These are phyloP conservation scores for Dendrolimus pini DNA, from an alignment of 2,888 invertebrate genomes.

Conservation along the genomic window DNA sequence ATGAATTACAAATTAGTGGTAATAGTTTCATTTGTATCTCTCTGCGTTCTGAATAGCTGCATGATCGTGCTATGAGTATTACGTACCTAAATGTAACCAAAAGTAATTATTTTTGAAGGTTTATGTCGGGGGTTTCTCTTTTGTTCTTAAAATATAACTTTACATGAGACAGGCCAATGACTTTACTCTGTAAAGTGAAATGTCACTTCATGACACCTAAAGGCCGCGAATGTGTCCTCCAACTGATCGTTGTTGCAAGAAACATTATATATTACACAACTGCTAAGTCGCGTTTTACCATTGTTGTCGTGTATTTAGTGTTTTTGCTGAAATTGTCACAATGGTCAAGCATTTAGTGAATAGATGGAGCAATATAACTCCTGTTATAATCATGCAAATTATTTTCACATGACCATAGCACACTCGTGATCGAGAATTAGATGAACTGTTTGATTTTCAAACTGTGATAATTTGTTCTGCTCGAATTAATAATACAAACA, in stretches of 20 bases:
- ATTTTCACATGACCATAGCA: neutral
- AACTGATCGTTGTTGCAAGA: slow-evolving; percentile 20
- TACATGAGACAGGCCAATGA: neutral
- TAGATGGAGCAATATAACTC: neutral
- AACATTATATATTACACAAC: slow-evolving; percentile 25
- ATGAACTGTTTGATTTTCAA: no score
- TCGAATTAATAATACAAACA: no score
- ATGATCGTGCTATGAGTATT: neutral
- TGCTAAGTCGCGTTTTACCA: slow-evolving; percentile 17
- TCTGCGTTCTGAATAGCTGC: no score
- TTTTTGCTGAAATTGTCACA: slow-evolving; percentile 18
- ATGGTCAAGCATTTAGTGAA: slow-evolving; percentile 10
- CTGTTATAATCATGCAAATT: neutral
- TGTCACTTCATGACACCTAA: slow-evolving; percentile 23
- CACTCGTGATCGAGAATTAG: no score
- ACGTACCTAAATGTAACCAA: neutral
- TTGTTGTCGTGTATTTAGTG: slow-evolving; percentile 23
- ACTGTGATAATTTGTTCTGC: no score
- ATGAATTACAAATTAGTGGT: slow-evolving; percentile 27
- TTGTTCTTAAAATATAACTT: neutral
- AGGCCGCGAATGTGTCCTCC: slow-evolving; percentile 32
- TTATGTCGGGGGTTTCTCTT: neutral
- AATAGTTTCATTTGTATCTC: slow-evolving; percentile 4
- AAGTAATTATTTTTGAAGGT: neutral
- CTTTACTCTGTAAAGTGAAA: slow-evolving; percentile 17